Percentiles rank a stretch among this genome's conserved stretches.
phyloP scores from a whole-genome alignment of 2,113 vertebrate genomes.

The Proteles cristata region DNA sequence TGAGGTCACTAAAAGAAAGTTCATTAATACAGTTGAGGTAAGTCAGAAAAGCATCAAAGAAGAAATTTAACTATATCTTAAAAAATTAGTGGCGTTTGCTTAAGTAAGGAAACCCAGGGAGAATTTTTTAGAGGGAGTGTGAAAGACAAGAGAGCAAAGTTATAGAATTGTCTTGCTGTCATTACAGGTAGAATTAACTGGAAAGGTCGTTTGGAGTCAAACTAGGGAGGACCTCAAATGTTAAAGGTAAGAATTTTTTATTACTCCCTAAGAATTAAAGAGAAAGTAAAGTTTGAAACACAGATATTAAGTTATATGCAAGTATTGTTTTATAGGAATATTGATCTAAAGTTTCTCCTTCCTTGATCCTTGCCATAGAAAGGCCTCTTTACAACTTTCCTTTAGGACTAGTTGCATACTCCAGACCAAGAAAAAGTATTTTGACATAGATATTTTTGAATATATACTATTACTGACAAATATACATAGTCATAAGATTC shows the following conservation, averaged over 20 bases:
- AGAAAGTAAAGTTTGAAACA: background rate
- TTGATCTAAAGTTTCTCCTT: slow-evolving; percentile 17
- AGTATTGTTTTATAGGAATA: background rate
- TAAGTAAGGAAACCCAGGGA: background rate
- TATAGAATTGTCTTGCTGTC: background rate
- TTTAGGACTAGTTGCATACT: background rate
- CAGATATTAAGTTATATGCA: background rate
- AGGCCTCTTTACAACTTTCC: background rate
- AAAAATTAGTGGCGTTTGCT: background rate
- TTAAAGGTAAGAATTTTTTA: background rate
- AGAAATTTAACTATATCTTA: background rate
- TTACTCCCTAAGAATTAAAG: background rate
- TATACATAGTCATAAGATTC: background rate
- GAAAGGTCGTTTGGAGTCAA: background rate
- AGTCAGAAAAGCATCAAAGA: background rate
- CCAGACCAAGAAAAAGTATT: background rate
- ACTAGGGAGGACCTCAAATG: background rate
- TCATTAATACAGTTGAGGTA: background rate
- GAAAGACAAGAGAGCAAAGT: background rate
- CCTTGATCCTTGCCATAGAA: background rate
- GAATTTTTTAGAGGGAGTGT: background rate
- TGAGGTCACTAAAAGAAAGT: background rate
- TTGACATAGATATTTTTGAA: background rate
- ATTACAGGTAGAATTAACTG: background rate
- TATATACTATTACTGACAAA: background rate